Evolutionary conservation across 2,888 invertebrate genomes (phyloP).

Genomic region (Periphyllus acericola): DNA sequence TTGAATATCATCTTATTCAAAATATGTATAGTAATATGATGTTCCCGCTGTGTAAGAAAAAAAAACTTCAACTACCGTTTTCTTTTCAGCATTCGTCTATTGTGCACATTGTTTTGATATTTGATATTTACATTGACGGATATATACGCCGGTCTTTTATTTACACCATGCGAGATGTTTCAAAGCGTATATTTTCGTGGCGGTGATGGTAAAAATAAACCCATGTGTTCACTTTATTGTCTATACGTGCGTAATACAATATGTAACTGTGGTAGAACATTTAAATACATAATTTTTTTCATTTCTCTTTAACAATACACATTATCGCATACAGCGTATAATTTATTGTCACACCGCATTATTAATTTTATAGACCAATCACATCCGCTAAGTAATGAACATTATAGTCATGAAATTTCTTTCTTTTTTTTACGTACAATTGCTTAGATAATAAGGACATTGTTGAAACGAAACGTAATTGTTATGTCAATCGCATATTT

Average conservation of each 20-base stretch:
- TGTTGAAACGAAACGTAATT: too few species aligned
- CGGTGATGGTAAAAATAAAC: background rate
- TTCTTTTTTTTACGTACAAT: too few species aligned
- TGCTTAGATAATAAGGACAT: too few species aligned
- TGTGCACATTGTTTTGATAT: background rate
- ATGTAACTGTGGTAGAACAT: background rate
- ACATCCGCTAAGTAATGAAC: too few species aligned
- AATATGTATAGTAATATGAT: constrained; percentile 16
- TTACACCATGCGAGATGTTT: background rate
- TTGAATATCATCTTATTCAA: constrained; percentile 7
- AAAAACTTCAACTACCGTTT: constrained; percentile 8
- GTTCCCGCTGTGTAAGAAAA: constrained; percentile 3
- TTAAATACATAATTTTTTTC: too few species aligned
- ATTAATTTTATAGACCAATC: too few species aligned
- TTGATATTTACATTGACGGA: background rate
- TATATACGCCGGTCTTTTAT: background rate
- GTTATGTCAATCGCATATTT: too few species aligned
- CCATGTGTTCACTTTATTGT: background rate
- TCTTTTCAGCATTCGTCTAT: background rate
- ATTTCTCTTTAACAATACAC: background rate
- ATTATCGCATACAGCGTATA: background rate
- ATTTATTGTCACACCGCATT: too few species aligned
- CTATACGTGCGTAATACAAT: background rate
- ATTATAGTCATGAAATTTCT: too few species aligned
- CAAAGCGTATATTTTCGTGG: background rate